Evolutionary conservation across 2,113 vertebrate species (phyloP).

Genomic region (Protomyctophum bolini): DNA sequence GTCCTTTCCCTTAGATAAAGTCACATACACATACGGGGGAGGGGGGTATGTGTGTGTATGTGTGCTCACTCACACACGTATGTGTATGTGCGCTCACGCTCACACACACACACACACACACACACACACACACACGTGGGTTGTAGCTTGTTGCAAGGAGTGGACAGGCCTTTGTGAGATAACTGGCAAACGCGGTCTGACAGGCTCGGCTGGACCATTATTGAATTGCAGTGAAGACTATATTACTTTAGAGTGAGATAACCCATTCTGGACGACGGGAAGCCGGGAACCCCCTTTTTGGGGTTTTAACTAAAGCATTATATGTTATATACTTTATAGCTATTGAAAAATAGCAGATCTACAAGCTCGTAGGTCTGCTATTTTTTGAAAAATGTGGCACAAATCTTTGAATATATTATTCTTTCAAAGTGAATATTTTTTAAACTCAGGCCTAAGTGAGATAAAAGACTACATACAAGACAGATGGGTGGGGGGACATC

Average conservation of each 20-base stretch:
- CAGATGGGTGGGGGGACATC: conserved; percentile 94
- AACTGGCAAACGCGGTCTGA: conserved; percentile 95
- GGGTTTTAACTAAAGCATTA: too few species aligned
- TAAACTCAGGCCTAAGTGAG: too few species aligned
- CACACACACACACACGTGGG: conserved; percentile 60
- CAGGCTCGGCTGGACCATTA: conserved; percentile 94
- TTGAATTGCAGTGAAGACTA: conserved; percentile 97
- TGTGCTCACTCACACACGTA: not conserved
- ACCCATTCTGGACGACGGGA: conserved; percentile 83
- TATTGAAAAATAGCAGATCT: too few species aligned
- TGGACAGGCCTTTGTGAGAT: conserved; percentile 86
- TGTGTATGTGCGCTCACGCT: conserved; percentile 22
- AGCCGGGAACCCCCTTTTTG: too few species aligned
- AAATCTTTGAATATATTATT: too few species aligned
- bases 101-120: conserved; percentile 34
- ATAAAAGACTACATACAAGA: conserved; percentile 89
- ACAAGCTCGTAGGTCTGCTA: too few species aligned
- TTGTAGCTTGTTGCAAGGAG: conserved; percentile 75
- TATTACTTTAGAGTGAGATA: conserved; percentile 97
- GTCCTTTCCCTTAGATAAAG: conserved; percentile 25
- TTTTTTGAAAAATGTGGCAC: too few species aligned
- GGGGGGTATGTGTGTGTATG: too few species aligned
- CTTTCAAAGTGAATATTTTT: too few species aligned
- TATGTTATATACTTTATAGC: too few species aligned
- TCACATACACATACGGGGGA: too few species aligned